Percentiles rank a stretch among this genome's conserved stretches.
These are phyloP conservation scores for Ectemnius cavifrons DNA, from an alignment of 2,888 invertebrate genomes.

Conservation along the genomic window DNA sequence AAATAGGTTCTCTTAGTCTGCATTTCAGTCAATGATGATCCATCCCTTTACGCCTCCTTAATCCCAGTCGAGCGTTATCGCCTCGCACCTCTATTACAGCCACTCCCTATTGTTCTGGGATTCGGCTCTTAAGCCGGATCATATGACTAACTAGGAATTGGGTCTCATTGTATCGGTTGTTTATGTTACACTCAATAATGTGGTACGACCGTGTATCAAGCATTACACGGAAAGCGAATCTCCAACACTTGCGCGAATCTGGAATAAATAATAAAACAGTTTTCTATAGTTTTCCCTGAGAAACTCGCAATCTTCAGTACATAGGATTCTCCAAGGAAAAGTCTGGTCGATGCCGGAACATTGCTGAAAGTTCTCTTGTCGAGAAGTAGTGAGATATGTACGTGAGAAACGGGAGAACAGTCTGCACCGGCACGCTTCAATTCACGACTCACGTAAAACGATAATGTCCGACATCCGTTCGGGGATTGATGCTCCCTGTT, in stretches of 20 bases:
- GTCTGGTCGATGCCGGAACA: not conserved
- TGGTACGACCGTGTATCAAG: too few species aligned
- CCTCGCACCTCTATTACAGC: too few species aligned
- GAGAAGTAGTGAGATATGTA: not conserved
- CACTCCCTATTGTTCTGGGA: too few species aligned
- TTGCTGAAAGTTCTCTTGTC: not conserved
- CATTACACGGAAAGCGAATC: not conserved
- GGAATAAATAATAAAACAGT: slow-evolving; percentile 18
- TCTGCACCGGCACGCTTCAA: not conserved
- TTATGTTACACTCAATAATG: too few species aligned
- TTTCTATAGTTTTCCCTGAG: slow-evolving; percentile 2
- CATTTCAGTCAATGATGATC: not conserved
- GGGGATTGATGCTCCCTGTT: not conserved
- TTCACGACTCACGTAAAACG: slow-evolving; percentile 4
- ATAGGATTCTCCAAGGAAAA: not conserved
- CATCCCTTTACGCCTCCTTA: not conserved
- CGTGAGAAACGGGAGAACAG: slow-evolving; percentile 1
- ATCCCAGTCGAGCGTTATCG: not conserved
- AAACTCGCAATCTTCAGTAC: not conserved
- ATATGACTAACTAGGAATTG: too few species aligned
- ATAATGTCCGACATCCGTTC: slow-evolving; percentile 2
- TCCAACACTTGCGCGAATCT: not conserved
- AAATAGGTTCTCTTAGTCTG: too few species aligned
- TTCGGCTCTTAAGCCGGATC: too few species aligned
- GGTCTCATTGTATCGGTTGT: too few species aligned